These are phyloP conservation scores for Matsumyia berberina DNA, from an alignment of 2,888 invertebrate genomes.

Conservation along the genomic window DNA sequence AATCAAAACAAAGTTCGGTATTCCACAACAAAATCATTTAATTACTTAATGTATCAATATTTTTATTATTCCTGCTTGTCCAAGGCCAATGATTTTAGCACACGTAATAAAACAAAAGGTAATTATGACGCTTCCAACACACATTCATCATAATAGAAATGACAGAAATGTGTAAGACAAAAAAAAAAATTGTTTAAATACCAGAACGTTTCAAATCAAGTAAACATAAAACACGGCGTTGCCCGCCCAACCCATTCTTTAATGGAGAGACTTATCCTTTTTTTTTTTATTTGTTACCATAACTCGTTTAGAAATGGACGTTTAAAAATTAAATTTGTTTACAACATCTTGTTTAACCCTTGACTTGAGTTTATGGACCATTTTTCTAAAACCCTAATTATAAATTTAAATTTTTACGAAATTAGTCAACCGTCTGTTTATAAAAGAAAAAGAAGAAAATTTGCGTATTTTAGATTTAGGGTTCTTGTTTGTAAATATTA, in stretches of 20 bases:
- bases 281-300: slow-evolving; percentile 3
- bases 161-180: background rate
- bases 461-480: background rate
- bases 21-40: background rate
- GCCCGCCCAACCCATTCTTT: no score
- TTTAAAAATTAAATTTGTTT: slow-evolving; percentile 16
- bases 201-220: background rate
- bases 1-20: background rate
- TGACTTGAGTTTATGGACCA: slow-evolving; percentile 9
- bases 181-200: background rate
- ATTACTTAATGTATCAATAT: slow-evolving; percentile 11
- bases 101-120: background rate
- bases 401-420: slow-evolving; percentile 1
- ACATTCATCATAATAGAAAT: background rate
- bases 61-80: background rate
- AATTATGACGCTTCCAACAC: background rate
- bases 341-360: slow-evolving; percentile 23
- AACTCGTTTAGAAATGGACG: slow-evolving; percentile 20
- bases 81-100: background rate
- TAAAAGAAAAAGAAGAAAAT: background rate
- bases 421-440: background rate
- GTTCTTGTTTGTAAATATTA: background rate
- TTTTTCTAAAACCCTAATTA: background rate
- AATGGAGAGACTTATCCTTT: background rate
- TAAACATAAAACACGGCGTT: no score